These are phyloP conservation scores for Taurulus bubalis DNA, from an alignment of 2,113 vertebrate genomes.

Conservation along the genomic window DNA sequence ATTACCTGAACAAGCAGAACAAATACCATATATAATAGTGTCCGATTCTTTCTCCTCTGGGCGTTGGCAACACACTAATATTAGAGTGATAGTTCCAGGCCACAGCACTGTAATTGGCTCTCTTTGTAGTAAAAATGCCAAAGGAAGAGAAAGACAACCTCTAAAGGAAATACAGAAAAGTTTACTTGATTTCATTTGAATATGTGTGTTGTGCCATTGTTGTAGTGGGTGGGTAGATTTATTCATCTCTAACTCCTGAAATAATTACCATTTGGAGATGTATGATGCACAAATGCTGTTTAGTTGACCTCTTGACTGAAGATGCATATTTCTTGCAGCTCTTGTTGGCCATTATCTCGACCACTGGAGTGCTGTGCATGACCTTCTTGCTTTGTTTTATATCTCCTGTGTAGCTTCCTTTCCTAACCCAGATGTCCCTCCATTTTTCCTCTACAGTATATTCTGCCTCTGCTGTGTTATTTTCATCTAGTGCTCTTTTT, in stretches of 20 bases:
- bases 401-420: slow-evolving; percentile 9
- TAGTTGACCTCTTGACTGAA: slow-evolving; percentile 25
- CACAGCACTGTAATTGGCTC: slow-evolving; percentile 20
- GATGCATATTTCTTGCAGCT: slow-evolving; percentile 4
- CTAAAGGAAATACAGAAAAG: slow-evolving; percentile 12
- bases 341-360: slow-evolving; percentile 34
- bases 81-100: slow-evolving; percentile 42
- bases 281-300: slow-evolving; percentile 27
- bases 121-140: slow-evolving; percentile 34
- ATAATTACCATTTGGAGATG: slow-evolving; percentile 22
- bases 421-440: neutral
- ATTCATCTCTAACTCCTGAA: neutral
- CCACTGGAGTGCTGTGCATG: slow-evolving; percentile 14
- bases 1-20: slow-evolving; percentile 64
- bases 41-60: slow-evolving; percentile 50
- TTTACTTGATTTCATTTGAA: neutral
- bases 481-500: neutral
- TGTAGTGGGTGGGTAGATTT: neutral
- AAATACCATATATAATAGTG: slow-evolving; percentile 65
- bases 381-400: slow-evolving; percentile 28
- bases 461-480: neutral
- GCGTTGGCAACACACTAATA: slow-evolving; percentile 38
- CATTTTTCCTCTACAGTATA: slow-evolving; percentile 3
- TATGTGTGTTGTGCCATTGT: slow-evolving; percentile 6
- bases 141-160: slow-evolving; percentile 12